A percentile compares a stretch with the other conserved stretches of the same genome.
Evolutionary conservation across 2,113 vertebrate genomes (phyloP).

Genomic region (Emydura subglobosa): DNA sequence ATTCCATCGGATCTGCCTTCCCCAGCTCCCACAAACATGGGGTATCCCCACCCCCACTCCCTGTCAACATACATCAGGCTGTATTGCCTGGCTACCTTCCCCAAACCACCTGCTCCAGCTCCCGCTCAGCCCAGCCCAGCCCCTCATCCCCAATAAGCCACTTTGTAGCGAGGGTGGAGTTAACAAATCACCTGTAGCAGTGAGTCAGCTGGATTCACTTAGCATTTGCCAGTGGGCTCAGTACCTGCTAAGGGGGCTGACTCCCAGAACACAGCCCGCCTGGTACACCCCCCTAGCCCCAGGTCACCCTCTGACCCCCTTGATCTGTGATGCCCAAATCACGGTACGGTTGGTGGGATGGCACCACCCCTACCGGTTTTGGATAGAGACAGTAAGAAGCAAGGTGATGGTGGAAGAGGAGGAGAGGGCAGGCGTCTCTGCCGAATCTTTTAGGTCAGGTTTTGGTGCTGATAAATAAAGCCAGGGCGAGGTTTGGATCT

Average conservation of each 20-base stretch:
- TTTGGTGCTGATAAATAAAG: not conserved
- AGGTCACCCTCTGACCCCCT: not conserved
- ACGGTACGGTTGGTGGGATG: no score
- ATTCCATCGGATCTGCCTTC: not conserved
- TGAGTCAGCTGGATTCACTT: not conserved
- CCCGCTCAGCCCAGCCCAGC: not conserved
- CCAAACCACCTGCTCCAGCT: not conserved
- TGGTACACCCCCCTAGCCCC: not conserved
- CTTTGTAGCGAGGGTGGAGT: not conserved
- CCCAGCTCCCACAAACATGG: not conserved
- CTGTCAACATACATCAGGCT: not conserved
- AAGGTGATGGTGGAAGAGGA: not conserved
- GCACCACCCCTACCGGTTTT: not conserved
- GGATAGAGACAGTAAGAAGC: not conserved
- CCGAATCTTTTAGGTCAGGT: not conserved
- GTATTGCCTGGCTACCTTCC: not conserved
- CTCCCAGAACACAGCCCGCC: not conserved
- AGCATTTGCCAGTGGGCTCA: not conserved
- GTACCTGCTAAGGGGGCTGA: not conserved
- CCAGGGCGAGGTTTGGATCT: not conserved
- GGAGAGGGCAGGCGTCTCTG: not conserved
- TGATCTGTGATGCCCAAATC: not conserved
- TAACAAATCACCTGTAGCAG: not conserved
- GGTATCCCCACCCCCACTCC: not conserved
- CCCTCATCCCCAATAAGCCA: not conserved